Evolutionary conservation across 1,140 invertebrate genomes (phyloP).

Genomic region (Ectropis grisescens): DNA sequence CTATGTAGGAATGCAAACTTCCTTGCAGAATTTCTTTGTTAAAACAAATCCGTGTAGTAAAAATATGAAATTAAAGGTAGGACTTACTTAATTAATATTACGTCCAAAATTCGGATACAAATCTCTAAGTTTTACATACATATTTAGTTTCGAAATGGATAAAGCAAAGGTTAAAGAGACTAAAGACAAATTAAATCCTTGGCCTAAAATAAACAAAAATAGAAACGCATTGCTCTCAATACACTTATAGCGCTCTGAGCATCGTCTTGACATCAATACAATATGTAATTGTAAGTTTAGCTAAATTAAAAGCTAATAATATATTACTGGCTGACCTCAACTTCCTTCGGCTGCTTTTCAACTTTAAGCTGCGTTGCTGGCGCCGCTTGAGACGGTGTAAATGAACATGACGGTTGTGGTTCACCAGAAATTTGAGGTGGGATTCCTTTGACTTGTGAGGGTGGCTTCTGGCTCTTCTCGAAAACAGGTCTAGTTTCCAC

Average conservation of each 20-base stretch:
- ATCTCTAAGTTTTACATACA: too few species aligned
- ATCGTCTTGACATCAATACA: too few species aligned
- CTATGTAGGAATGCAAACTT: too few species aligned
- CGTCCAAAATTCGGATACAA: too few species aligned
- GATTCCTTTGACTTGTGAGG: conserved; percentile 17
- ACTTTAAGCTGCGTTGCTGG: conserved; percentile 36
- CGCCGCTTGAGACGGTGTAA: conserved; percentile 20
- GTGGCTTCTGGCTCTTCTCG: conserved; percentile 20
- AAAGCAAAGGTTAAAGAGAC: too few species aligned
- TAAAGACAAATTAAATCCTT: conserved; percentile 37
- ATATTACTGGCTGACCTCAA: conserved; percentile 45
- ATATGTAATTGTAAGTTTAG: too few species aligned
- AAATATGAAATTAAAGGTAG: not conserved
- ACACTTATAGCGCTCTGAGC: conserved; percentile 29
- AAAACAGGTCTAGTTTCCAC: conserved; percentile 1
- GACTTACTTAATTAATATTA: too few species aligned
- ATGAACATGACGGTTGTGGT: conserved; percentile 48
- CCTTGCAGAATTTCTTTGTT: not conserved
- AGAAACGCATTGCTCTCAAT: conserved; percentile 46
- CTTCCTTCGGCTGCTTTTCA: conserved; percentile 50
- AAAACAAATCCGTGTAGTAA: not conserved
- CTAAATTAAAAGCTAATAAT: too few species aligned
- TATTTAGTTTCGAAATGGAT: too few species aligned
- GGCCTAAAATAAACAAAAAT: conserved; percentile 60
- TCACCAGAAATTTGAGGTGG: too few species aligned